These are phyloP conservation scores for Lycocorax pyrrhopterus DNA, from an alignment of 2,113 vertebrate genomes.

Conservation along the genomic window DNA sequence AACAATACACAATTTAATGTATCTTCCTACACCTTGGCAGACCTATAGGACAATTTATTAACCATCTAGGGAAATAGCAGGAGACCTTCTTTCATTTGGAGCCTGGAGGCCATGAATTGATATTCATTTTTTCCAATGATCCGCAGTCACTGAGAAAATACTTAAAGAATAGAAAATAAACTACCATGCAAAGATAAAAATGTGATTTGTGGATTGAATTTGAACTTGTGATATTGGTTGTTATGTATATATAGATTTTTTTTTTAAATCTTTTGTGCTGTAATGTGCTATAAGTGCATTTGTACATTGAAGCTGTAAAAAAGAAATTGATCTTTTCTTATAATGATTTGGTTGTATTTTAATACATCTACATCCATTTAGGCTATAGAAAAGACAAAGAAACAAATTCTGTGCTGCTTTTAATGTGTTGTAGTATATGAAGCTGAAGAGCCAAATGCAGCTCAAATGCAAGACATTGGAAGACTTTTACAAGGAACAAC, in stretches of 20 bases:
- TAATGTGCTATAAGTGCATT: conserved; percentile 16
- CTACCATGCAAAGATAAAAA: background rate
- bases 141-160: background rate
- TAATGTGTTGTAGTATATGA: background rate
- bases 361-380: background rate
- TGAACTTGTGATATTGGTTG: background rate
- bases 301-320: conserved; percentile 3
- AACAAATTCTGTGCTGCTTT: background rate
- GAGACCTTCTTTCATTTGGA: background rate
- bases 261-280: background rate
- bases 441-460: background rate
- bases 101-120: background rate
- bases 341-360: background rate
- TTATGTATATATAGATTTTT: background rate
- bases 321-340: background rate
- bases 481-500: background rate
- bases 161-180: conserved; percentile 16
- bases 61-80: background rate
- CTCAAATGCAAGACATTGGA: background rate
- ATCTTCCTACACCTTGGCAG: background rate
- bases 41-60: background rate
- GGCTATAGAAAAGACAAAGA: background rate
- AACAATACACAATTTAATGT: background rate
- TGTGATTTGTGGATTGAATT: conserved; percentile 24
- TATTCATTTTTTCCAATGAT: background rate